Percentiles rank a stretch among this genome's conserved stretches.
phyloP scores from a whole-genome alignment of 2,113 vertebrate genomes.

The Psammodynastes pulverulentus region DNA sequence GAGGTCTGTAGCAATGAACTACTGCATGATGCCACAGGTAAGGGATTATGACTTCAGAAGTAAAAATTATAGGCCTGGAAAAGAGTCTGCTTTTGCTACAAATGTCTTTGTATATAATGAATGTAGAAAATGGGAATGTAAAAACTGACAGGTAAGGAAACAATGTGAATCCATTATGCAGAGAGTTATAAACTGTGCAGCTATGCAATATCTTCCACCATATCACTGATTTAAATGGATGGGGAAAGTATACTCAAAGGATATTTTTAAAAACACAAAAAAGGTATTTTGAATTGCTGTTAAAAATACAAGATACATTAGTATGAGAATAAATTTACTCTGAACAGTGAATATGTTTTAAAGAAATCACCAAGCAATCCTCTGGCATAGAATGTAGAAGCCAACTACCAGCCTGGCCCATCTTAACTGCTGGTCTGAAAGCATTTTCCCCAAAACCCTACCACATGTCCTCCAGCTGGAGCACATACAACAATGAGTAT shows the following conservation, averaged over 20 bases:
- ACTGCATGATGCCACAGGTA: background rate
- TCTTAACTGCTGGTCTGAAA: background rate
- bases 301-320: background rate
- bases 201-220: background rate
- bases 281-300: background rate
- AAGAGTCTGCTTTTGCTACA: background rate
- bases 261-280: background rate
- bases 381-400: background rate
- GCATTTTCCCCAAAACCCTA: background rate
- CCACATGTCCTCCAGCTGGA: background rate
- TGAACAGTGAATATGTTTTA: background rate
- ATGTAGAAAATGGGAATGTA: background rate
- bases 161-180: background rate
- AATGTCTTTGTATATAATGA: background rate
- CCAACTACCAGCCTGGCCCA: background rate
- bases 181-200: background rate
- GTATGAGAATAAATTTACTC: background rate
- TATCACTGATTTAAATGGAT: background rate
- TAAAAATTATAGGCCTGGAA: background rate
- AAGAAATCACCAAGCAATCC: background rate
- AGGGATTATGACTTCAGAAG: background rate
- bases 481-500: background rate
- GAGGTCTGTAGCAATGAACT: background rate
- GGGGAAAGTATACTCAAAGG: background rate
- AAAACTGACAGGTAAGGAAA: background rate